Evolutionary conservation across 2,113 vertebrate genomes (phyloP).

Genomic region (Tragelaphus buxtoni): DNA sequence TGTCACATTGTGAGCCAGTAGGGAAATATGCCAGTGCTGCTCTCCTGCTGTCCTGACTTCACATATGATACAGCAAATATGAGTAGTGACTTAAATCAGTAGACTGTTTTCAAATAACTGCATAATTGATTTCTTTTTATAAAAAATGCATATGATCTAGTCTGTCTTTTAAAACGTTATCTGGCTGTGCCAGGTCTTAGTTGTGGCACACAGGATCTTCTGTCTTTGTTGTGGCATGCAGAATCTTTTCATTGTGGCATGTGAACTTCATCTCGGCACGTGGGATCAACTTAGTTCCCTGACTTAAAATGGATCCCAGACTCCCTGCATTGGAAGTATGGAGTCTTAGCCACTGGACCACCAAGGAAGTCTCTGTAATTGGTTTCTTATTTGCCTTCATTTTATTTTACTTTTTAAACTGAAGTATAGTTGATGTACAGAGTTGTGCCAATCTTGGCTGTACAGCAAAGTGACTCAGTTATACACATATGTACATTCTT

Average conservation of each 20-base stretch:
- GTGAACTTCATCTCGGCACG: accelerated
- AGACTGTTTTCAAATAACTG: constrained; percentile 3
- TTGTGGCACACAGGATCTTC: background rate
- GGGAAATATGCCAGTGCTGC: background rate
- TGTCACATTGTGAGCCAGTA: background rate
- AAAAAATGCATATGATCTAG: background rate
- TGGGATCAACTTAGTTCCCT: background rate
- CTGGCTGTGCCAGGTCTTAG: background rate
- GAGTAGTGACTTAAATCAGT: background rate
- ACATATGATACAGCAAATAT: background rate
- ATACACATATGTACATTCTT: background rate
- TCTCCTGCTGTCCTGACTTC: background rate
- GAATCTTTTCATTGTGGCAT: background rate
- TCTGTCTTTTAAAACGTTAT: background rate
- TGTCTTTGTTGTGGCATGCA: background rate
- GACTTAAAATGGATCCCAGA: background rate
- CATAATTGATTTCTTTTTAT: background rate
- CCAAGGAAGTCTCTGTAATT: background rate
- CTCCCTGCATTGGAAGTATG: background rate
- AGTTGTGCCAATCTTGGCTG: background rate
- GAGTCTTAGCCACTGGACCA: background rate
- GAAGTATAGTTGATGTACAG: background rate
- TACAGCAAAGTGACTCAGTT: background rate
- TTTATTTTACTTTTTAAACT: background rate
- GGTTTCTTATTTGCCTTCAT: background rate